Conservation (phyloP, 2,797 vertebrate species). For the Anolis apletophallus region DNA sequence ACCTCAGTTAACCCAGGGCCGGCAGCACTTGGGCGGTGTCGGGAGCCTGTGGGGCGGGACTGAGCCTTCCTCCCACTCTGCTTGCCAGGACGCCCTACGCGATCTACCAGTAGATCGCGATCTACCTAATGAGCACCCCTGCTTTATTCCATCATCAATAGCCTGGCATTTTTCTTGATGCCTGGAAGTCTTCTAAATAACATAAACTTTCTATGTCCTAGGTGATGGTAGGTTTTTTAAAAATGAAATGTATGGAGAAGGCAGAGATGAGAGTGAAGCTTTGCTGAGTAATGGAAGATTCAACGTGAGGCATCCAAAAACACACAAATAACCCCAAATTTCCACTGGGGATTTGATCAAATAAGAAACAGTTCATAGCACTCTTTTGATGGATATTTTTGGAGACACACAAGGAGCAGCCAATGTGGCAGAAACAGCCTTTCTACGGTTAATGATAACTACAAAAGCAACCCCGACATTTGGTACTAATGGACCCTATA, state of each 20-base stretch:
- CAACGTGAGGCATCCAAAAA: slow-evolving; percentile 39
- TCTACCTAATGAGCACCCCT: too few species aligned
- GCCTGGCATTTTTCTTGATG: neutral
- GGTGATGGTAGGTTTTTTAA: neutral
- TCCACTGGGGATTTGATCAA: slow-evolving; percentile 55
- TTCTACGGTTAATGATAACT: slow-evolving; percentile 66
- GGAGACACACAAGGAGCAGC: slow-evolving; percentile 60
- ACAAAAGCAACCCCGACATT: slow-evolving; percentile 64
- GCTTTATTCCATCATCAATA: neutral
- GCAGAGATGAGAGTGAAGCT: neutral
- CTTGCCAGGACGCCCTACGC: too few species aligned
- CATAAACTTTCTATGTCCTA: neutral
- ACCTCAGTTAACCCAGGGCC: too few species aligned
- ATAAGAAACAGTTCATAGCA: slow-evolving; percentile 54
- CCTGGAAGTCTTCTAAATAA: neutral
- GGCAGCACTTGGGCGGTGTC: too few species aligned
- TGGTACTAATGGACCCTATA: slow-evolving; percentile 71
- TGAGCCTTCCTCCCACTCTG: too few species aligned
- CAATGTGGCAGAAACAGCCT: slow-evolving; percentile 52
- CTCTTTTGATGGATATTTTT: slow-evolving; percentile 71
- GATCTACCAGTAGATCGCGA: too few species aligned
- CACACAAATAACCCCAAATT: slow-evolving; percentile 28
- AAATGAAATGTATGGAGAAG: neutral
- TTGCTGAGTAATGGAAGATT: slow-evolving; percentile 40
- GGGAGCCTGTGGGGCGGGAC: too few species aligned